Conservation (phyloP, 2,888 invertebrate genomes). For the Operophtera brumata region DNA sequence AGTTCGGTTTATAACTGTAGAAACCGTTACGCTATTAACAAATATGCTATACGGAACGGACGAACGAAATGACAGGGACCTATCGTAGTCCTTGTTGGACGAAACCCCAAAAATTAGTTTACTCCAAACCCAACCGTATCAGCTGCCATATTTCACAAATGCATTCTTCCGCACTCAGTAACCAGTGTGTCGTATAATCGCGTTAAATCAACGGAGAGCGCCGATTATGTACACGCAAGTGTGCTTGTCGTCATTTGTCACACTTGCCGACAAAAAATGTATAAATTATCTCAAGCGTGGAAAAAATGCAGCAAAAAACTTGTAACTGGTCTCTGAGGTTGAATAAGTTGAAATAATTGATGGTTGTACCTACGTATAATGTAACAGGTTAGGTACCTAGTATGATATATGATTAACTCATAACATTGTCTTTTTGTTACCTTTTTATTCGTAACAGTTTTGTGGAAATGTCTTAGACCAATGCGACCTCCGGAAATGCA, state of each 20-base stretch:
- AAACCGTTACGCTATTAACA: too few relatives aligned
- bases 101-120: neutral
- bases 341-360: slow-evolving; percentile 17
- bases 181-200: slow-evolving; percentile 46
- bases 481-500: too few relatives aligned
- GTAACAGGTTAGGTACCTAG: neutral
- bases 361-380: neutral
- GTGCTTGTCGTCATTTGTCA: slow-evolving; percentile 33
- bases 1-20: too few relatives aligned
- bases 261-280: slow-evolving; percentile 26
- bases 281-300: slow-evolving; percentile 19
- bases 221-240: slow-evolving; percentile 33
- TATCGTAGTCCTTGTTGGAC: neutral
- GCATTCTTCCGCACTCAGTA: slow-evolving; percentile 33
- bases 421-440: neutral
- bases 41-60: too few relatives aligned
- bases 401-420: too few relatives aligned
- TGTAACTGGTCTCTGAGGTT: slow-evolving; percentile 11
- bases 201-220: slow-evolving; percentile 22
- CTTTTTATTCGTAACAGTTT: too few relatives aligned
- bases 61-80: too few relatives aligned
- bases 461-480: too few relatives aligned
- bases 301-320: slow-evolving; percentile 22
- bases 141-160: slow-evolving; percentile 14
- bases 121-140: neutral